phyloP scores from a whole-genome alignment of 2,113 vertebrate species.

The Chelonoidis abingdonii region DNA sequence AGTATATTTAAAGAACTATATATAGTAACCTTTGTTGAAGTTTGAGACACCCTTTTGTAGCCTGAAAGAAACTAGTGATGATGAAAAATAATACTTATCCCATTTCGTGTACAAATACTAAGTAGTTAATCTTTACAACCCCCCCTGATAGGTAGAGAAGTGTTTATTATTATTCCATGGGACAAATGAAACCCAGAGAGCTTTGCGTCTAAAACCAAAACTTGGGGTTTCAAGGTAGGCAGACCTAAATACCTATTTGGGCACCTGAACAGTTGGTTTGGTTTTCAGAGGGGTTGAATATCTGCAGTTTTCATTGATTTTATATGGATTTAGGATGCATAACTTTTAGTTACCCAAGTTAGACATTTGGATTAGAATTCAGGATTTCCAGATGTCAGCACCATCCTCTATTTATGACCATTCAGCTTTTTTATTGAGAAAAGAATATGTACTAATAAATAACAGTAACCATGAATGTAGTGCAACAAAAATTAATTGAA shows the following conservation, averaged over 20 bases:
- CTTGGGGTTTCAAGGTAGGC: not conserved
- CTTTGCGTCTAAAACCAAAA: not conserved
- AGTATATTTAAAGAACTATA: not conserved
- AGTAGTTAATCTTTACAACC: not conserved
- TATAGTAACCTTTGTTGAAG: not conserved
- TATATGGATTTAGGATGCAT: not conserved
- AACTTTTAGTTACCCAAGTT: not conserved
- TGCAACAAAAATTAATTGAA: not conserved
- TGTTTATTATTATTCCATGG: not conserved
- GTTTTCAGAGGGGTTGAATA: not conserved
- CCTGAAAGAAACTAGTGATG: not conserved
- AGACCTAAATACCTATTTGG: not conserved
- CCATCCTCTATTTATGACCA: not conserved
- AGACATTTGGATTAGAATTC: slow-evolving; percentile 30
- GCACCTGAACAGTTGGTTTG: not conserved
- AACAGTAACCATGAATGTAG: not conserved
- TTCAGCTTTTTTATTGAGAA: not conserved
- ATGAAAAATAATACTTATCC: not conserved
- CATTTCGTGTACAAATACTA: not conserved
- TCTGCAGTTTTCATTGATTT: slow-evolving; percentile 14
- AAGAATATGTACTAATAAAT: not conserved
- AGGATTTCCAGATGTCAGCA: slow-evolving; percentile 2
- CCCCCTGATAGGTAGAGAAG: not conserved
- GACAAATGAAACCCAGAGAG: not conserved
- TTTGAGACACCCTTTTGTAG: not conserved